phyloP scores from a whole-genome alignment of 2,113 vertebrate genomes.

The Pangasianodon hypophthalmus region DNA sequence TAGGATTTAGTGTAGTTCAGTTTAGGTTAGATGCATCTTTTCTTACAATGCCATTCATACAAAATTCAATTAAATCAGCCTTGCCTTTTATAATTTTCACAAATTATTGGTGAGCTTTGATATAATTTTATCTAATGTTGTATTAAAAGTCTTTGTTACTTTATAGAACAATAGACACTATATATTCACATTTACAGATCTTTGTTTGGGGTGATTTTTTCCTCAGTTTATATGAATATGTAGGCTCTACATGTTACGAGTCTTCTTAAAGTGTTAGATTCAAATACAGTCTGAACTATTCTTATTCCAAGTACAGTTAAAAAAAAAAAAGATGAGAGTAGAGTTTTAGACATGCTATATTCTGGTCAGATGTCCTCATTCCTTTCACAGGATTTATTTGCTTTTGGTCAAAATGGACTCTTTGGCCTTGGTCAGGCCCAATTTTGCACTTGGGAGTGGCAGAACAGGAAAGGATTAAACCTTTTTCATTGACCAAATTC shows the following conservation, averaged over 20 bases:
- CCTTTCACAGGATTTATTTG: constrained; percentile 70
- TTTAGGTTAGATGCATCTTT: neutral
- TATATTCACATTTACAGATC: neutral
- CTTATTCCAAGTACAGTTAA: neutral
- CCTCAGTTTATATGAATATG: neutral
- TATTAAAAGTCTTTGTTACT: neutral
- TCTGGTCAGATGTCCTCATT: constrained; percentile 61
- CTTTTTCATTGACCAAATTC: constrained; percentile 77
- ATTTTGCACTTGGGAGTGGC: constrained; percentile 64
- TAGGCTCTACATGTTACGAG: neutral
- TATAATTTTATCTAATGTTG: neutral
- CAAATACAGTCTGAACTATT: constrained; percentile 6
- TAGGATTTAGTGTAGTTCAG: neutral
- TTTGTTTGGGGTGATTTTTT: neutral
- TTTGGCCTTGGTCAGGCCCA: constrained; percentile 65
- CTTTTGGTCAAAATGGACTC: constrained; percentile 72
- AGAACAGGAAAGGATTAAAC: constrained; percentile 65
- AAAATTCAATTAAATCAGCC: neutral
- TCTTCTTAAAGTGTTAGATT: neutral
- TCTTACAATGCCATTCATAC: neutral
- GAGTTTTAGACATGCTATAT: constrained; percentile 55
- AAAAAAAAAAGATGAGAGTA: neutral
- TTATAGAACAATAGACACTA: neutral
- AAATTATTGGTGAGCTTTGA: neutral
- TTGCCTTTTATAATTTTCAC: neutral